Evolutionary conservation across 2,113 vertebrate species (phyloP), one percentile per base, ranked within the genome.

Genomic region (Xiphophorus couchianus): DNA sequence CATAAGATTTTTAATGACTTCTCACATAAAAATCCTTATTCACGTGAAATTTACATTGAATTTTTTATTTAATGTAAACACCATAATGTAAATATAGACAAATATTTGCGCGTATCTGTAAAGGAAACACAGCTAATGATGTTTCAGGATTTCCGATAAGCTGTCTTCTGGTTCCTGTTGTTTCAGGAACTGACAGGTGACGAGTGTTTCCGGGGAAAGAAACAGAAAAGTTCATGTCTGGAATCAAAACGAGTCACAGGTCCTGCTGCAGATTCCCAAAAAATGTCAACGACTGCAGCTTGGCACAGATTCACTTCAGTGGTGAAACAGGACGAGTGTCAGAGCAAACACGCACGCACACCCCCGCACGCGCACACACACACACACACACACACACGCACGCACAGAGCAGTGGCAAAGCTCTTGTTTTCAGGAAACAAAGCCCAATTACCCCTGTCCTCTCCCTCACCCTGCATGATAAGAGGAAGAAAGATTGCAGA

Each of bases 401-500:
- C 33, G 69, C 51, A 69, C 61, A 58, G n/a, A 74, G 13, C 22
- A 33, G 69, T 1, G 60, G 33, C 8, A 75, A 54, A 15, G 71
- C 61, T 61, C 72, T 73, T 88, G 81, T 91, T 89, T 88, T 81
- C 70, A 79, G 86, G 71, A 84, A 90, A 84, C 85, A 81, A 82
- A 69, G 65, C 60, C 66, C 66, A 82, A 80, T 88, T 82, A 85
- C 48, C 29, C 58, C 62, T 60, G 83, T 76, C 87, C 83, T 78
- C 61, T 73, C 37, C 11, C 39, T 88, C 73, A 88, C 83, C 84
- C 81, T 76, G 67, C 62, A 61, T 4, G 6, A 44, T 48, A 27
- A 51, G 42, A 39, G 70, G 62, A 81, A 80, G 61, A 84, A 78
- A 84, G 71, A 77, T 37, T 37, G 1, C 2, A 80, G 58, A 12